Evolutionary conservation across 2,113 vertebrate genomes (phyloP), one percentile per base, ranked within the genome.

Genomic region (Nothobranchius furzeri): DNA sequence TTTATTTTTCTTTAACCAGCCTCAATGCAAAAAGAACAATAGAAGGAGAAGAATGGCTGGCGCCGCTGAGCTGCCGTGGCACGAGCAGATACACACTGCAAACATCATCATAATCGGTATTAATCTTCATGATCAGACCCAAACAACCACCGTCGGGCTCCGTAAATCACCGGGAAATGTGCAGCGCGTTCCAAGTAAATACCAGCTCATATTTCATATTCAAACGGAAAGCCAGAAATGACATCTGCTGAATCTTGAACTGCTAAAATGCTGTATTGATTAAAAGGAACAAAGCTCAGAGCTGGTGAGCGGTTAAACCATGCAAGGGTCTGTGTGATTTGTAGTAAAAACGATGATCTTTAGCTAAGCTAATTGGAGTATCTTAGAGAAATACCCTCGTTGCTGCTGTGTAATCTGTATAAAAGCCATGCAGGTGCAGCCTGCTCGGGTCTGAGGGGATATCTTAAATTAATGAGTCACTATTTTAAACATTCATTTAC

Each of bases 231-330:
- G 70, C 60, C 70, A 82, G 75, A 77, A 76, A 77, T 0, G 42
- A 55, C 73, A 78, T 83, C 78, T 81, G 75, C 73, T 68, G 70
- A 79, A 77, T 82, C 71, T 75, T 56, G 76, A 64, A 88, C 48
- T 65, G 64, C 58, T 59, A 61, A 76, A 60, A 78, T 42, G 52
- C 35, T 51, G 62, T 42, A 74, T 73, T 84, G 68, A 83, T 85
- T 60, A 73, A 58, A 68, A 24, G 51, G 66, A 72, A 62, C 60
- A 68, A 62, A 74, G 62, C 61, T 64, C 49, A 58, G 59, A 12
- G 14, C 7, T 54, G 45, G 58, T 65, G 65, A 10, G n/a, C 25
- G 45, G 46, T 49, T 14, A 52, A 78, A 64, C 64, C 25, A 37
- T 62, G 52, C 7, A 13, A 2, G 36, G 0, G 12, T 47, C 30